Evolutionary conservation across 2,797 vertebrate genomes (phyloP), one percentile per base, ranked within the genome.

Genomic region (Pelobates cultripes): DNA sequence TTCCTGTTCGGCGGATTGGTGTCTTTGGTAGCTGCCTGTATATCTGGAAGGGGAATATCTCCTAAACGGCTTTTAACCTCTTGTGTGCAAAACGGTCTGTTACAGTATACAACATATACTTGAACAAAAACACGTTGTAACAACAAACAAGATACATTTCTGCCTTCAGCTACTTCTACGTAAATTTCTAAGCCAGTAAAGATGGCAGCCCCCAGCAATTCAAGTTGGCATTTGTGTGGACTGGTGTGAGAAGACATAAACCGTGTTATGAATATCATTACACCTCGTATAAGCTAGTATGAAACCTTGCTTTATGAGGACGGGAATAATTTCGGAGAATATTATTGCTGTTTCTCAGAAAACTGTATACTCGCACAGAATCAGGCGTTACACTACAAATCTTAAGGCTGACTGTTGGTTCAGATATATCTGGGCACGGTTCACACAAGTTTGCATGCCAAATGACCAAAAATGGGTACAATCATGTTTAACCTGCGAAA

Each of bases 401-500:
- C 53, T n/a, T 51, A 71, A 71, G 57, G 47, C 75, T 69, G 70
- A 47, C 73, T 70, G 41, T 17, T 76, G 82, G 77, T 66, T 66
- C 72, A 66, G 44, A 84, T 76, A 84, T 79, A 84, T 84, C 68
- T 79, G 82, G 82, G 82, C 77, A 79, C 72, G 45, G 76, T 42
- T 71, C 55, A 83, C 55, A 41, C 12, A n/a, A 43, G 45, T 42
- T 43, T 84, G 40, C 28, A 61, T 80, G 82, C 82, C 82, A 84
- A 80, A 80, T 79, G 68, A 71, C 82, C 82, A 84, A 84, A 84
- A 72, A 84, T 79, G 82, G 82, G 55, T 76, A 84, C 77, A 79
- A 84, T 28, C 28, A 28, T 80, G 41, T 84, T 84, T 70, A 75
- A 66, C 17, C 73, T 76, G 74, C 72, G 74, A 75, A 53, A 70